Base-by-base conservation (phyloP, 2,797 vertebrate genomes). In the Varecia variegata region DNA sequence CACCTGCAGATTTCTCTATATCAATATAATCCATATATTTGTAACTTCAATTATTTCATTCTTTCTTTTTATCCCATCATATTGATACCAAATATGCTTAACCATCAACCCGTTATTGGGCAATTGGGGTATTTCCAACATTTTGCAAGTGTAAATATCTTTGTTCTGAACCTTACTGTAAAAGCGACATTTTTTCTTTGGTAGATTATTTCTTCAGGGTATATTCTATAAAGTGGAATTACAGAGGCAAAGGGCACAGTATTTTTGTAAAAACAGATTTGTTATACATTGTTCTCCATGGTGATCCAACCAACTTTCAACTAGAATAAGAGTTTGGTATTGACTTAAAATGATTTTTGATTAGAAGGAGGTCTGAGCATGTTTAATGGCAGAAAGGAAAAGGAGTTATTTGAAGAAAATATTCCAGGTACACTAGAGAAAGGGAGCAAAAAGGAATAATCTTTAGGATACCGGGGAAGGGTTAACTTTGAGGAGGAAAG, bases 71-170 rank as follows among this genome's bases (percentile, higher is more conserved):
- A 35, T 68, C 40, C 73, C 67, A 40, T 38, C 10, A 13, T 27
- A 45, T 0, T 50, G 43, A 67, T 60, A 11, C 4, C 70, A 65
- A 58, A 4, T 62, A 18, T 35, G 27, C 30, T 73, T 43, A 43
- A 52, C 32, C n/a, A 9, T 87, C 88, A 40, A 32, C 50, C 80
- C 92, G 5, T 80, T 62, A 73, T 45, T 83, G 80, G 45, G n/a
- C 43, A 92, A 6, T 52, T 30, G 6, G 56, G 45, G 35, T 79
- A 38, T 87, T 92, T 45, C 43, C 76, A 79, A 14, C 43, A 65
- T 84, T 96, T 90, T 92, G 50, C 40, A 80, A 73, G n/a, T 80
- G 4, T 30, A 80, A 80, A 35, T 83, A 81, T 76, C 70, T 95
- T 70, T 56, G 56, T 71, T 81, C 18, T 88, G 35, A 88, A 43